phyloP scores from a whole-genome alignment of 2,797 vertebrate genomes.

The Crax fasciolata region DNA sequence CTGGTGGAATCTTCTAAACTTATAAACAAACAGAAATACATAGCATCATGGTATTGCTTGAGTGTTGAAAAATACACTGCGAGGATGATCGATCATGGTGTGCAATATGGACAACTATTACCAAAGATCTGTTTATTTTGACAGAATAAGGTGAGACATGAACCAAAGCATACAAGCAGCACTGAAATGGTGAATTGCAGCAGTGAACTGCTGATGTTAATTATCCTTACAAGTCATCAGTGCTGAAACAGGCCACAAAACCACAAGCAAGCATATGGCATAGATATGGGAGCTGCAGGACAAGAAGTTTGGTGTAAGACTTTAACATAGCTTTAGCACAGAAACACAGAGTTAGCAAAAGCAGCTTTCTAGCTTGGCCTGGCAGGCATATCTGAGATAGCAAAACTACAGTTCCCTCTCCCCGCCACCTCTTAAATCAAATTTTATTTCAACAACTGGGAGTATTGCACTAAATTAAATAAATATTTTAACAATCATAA shows the following conservation, averaged over 20 bases:
- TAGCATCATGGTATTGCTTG: not conserved
- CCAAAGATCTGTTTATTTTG: constrained; percentile 18
- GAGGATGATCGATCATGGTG: not conserved
- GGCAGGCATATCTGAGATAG: not conserved
- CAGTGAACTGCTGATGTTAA: not conserved
- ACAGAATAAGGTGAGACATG: not conserved
- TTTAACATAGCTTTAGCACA: not conserved
- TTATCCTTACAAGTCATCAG: not conserved
- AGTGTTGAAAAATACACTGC: not conserved
- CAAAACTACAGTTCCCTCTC: not conserved
- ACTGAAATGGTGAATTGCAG: not conserved
- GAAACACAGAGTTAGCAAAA: not conserved
- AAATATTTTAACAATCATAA: not conserved
- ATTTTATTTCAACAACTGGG: not conserved
- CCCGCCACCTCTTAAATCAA: not conserved
- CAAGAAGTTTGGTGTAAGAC: not conserved
- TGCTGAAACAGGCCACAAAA: constrained; percentile 12
- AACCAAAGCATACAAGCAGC: not conserved
- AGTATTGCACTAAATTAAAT: not conserved
- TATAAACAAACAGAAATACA: constrained; percentile 14
- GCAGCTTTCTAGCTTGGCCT: not conserved
- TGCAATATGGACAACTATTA: not conserved
- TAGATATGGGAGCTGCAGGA: not conserved
- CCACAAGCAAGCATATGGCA: not conserved
- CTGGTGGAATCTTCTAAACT: constrained; percentile 22